Conservation (phyloP, 2,797 vertebrate species). For the Sus cebifrons region DNA sequence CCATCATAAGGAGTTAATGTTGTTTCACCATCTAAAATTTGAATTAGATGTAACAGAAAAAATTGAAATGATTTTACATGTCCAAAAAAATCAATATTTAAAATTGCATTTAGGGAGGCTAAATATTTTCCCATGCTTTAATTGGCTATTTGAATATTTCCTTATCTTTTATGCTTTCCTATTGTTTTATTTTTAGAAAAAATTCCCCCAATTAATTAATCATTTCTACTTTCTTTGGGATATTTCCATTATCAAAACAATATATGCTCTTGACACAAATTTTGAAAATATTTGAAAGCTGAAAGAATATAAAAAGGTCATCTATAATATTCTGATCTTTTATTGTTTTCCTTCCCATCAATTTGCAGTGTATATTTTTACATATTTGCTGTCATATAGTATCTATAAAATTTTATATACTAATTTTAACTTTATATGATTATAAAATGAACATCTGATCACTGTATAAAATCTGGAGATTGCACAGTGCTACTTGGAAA, state of each 20-base stretch:
- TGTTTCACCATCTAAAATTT: not conserved
- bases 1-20: not conserved
- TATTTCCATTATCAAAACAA: conserved; percentile 39
- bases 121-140: conserved; percentile 37
- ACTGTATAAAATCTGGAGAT: conserved; percentile 56
- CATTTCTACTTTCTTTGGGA: not conserved
- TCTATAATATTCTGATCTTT: not conserved
- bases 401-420: conserved; percentile 53
- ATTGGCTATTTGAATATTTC: not conserved
- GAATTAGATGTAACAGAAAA: not conserved
- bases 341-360: not conserved
- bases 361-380: conserved; percentile 31
- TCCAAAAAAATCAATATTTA: not conserved
- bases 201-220: not conserved
- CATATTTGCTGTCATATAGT: not conserved
- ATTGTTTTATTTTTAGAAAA: conserved; percentile 39
- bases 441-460: conserved; percentile 68
- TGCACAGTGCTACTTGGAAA: not conserved
- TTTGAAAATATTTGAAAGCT: conserved; percentile 39
- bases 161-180: not conserved
- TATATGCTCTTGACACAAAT: not conserved
- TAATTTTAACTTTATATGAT: conserved; percentile 64
- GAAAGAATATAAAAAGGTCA: not conserved
- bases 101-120: not conserved
- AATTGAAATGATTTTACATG: not conserved